Evolutionary conservation across 2,113 vertebrate genomes (phyloP).

Genomic region (Pan paniscus): DNA sequence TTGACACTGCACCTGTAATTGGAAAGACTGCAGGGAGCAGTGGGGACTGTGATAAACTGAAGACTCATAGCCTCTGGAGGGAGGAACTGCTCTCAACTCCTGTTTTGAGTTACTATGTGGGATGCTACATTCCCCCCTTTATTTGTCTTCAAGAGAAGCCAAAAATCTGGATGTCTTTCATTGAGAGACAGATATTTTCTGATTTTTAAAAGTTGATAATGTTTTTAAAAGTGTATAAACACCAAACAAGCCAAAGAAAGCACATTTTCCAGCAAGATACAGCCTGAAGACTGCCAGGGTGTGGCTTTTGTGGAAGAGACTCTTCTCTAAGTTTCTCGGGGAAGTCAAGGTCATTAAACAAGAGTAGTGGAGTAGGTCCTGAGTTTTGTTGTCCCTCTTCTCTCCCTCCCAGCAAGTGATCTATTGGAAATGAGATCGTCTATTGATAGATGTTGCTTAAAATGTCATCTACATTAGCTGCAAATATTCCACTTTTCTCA

Average conservation of each 20-base stretch:
- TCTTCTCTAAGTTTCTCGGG: not conserved
- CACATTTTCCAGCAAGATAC: not conserved
- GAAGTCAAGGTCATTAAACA: not conserved
- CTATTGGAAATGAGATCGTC: not conserved
- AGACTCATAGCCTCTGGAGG: not conserved
- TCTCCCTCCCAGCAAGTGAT: not conserved
- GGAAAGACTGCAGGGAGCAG: not conserved
- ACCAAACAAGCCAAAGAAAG: not conserved
- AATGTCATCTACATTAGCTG: not conserved
- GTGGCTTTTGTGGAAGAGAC: not conserved
- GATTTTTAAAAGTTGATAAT: constrained; percentile 7
- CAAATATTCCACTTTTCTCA: not conserved
- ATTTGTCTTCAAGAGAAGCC: not conserved
- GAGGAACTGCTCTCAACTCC: not conserved
- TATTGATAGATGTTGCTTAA: not conserved
- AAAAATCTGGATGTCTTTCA: not conserved
- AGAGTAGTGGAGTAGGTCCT: not conserved
- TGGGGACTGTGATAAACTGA: not conserved
- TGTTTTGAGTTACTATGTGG: rapidly evolving
- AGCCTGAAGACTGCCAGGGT: not conserved
- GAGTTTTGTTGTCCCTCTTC: not conserved
- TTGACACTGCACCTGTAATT: not conserved
- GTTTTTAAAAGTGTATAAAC: not conserved
- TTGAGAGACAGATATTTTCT: not conserved
- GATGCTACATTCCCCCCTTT: not conserved